Evolutionary conservation across 1,140 invertebrate genomes (phyloP), one percentile per base, ranked within the genome.

Genomic region (Uloborus diversus): DNA sequence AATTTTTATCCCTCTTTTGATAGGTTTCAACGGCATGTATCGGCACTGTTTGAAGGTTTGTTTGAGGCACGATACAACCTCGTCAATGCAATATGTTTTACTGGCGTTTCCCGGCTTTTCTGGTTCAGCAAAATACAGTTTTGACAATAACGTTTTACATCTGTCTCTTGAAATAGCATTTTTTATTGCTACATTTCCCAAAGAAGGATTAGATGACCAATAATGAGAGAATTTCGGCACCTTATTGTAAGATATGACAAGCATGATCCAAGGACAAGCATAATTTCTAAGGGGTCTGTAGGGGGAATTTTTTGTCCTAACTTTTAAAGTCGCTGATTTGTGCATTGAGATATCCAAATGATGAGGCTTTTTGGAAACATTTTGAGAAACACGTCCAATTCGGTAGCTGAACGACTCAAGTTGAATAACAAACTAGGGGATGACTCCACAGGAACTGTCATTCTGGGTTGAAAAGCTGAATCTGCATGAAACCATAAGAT

Each of bases 131-230:
- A 84, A 84, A 81, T 84, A 84, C 25, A 85, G 30, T 81, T 85
- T 85, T 27, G 84, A 84, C 59, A 81, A 42, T 5, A 70, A 23
- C 51, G 62, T 33, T 47, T 71, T 33, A 78, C 70, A 84, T 80
- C 83, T 82, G 56, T 84, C 66, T 57, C 83, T 68, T 28, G n/a
- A n/a, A n/a, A n/a, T n/a, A n/a, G n/a, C 71, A 25, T 73, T 37
- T 79, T 84, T 84, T 61, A 84, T 83, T 49, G 81, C 65, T 78
- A 25, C 33, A 79, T 85, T 85, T 56, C 83, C 83, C 66, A 85
- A 56, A 33, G 83, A 82, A 32, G 62, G 32, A 65, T 84, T 82
- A 42, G 47, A 56, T 33, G 82, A 83, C 81, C 81, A 83, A 64
- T 82, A 84, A 71, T 80, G 37, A 35, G 42, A 61, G 33, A 68